These are phyloP conservation scores for Achlya flavicornis DNA, from an alignment of 2,888 invertebrate species.

Conservation along the genomic window DNA sequence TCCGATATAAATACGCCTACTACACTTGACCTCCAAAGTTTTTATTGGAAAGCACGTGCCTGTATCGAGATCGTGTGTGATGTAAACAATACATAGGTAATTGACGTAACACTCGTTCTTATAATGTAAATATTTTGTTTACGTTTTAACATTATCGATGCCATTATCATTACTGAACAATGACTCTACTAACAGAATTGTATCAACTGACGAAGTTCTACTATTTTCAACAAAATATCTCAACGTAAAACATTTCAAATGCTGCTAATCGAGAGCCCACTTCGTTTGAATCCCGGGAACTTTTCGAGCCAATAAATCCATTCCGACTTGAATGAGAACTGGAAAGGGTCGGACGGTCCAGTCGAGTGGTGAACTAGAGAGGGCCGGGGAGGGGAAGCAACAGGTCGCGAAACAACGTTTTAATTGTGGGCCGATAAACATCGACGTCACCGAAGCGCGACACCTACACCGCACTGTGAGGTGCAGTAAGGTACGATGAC, in stretches of 20 bases:
- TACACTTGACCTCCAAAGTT: constrained; percentile 84
- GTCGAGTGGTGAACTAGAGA: constrained; percentile 47
- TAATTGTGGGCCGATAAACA: constrained; percentile 79
- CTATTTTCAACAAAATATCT: neutral
- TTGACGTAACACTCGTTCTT: constrained; percentile 31
- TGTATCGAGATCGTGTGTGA: constrained; percentile 68
- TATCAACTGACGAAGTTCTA: neutral
- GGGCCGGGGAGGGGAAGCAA: constrained; percentile 63
- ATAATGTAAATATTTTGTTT: constrained; percentile 23
- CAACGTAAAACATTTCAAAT: constrained; percentile 25
- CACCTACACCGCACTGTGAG: constrained; percentile 54
- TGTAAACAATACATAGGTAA: constrained; percentile 63
- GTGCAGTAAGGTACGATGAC: constrained; percentile 70
- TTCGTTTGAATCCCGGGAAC: constrained; percentile 38
- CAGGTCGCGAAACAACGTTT: constrained; percentile 81
- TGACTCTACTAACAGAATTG: neutral
- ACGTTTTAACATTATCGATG: constrained; percentile 1
- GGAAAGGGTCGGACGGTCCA: constrained; percentile 51
- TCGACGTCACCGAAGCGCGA: constrained; percentile 77
- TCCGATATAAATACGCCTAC: constrained; percentile 83
- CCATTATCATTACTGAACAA: constrained; percentile 9
- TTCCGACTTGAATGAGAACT: constrained; percentile 43
- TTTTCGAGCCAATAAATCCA: constrained; percentile 54
- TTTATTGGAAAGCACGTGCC: constrained; percentile 82
- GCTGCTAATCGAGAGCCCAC: constrained; percentile 33